These are phyloP conservation scores for Hoplias malabaricus DNA, from an alignment of 2,113 vertebrate species.

Conservation along the genomic window DNA sequence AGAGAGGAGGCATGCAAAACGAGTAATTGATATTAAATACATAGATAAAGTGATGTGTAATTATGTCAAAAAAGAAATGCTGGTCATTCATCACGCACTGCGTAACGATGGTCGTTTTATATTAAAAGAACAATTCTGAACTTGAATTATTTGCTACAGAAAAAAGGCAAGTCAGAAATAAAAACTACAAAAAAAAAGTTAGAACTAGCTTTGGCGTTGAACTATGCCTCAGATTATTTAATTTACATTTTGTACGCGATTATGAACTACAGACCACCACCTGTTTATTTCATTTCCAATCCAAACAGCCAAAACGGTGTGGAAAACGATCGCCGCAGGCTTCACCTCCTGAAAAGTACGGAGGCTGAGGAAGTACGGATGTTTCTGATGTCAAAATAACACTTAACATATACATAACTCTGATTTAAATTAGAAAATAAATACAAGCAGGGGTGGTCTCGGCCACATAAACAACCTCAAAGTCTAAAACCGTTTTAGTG, in stretches of 20 bases:
- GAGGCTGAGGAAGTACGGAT: too few species aligned
- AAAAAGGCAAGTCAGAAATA: neutral
- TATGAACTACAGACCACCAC: too few species aligned
- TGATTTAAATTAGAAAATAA: too few species aligned
- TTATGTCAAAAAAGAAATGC: conserved; percentile 65
- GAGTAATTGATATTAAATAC: conserved; percentile 54
- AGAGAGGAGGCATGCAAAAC: conserved; percentile 54
- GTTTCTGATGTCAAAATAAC: too few species aligned
- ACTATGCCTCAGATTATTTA: neutral
- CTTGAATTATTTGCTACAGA: conserved; percentile 61
- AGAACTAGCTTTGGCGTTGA: neutral
- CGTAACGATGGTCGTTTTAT: conserved; percentile 95
- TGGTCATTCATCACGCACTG: conserved; percentile 95
- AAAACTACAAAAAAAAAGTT: neutral
- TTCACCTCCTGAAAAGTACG: too few species aligned
- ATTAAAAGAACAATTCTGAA: conserved; percentile 77
- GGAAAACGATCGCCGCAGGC: too few species aligned
- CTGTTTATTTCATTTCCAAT: too few species aligned
- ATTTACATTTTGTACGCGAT: neutral
- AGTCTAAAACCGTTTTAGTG: too few species aligned
- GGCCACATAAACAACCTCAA: too few species aligned
- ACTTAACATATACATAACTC: too few species aligned
- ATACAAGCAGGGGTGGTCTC: too few species aligned
- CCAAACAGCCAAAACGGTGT: too few species aligned
- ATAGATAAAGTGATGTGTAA: conserved; percentile 13